phyloP scores from a whole-genome alignment of 2,888 invertebrate species.

The Agonopterix subpropinquella region DNA sequence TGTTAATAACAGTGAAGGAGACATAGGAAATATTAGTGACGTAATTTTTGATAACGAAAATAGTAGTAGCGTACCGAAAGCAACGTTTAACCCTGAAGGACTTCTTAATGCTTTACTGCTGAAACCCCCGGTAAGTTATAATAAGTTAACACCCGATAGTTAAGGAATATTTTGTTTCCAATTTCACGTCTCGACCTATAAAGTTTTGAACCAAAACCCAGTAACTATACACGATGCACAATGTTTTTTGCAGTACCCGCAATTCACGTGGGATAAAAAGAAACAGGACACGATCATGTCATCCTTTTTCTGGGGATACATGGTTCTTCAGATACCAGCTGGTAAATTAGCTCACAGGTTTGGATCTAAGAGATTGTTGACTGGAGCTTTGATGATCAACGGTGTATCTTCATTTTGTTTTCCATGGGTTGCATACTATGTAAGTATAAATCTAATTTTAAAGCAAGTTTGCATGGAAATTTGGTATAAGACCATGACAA shows the following conservation, averaged over 20 bases:
- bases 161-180: neutral
- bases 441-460: slow-evolving; percentile 24
- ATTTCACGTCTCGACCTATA: neutral
- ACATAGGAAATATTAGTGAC: neutral
- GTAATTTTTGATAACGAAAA: neutral
- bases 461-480: no score
- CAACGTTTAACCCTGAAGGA: slow-evolving; percentile 21
- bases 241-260: slow-evolving; percentile 42
- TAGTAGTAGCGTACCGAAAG: neutral
- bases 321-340: slow-evolving; percentile 81
- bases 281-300: slow-evolving; percentile 65
- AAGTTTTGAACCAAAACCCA: neutral
- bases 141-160: neutral
- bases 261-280: slow-evolving; percentile 73
- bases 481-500: no score
- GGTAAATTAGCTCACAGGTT: slow-evolving; percentile 82
- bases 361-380: slow-evolving; percentile 80
- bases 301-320: slow-evolving; percentile 80
- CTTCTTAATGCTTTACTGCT: slow-evolving; percentile 35
- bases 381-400: slow-evolving; percentile 74
- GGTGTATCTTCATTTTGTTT: slow-evolving; percentile 79
- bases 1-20: neutral
- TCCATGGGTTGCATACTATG: slow-evolving; percentile 79
- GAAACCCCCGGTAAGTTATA: slow-evolving; percentile 39
- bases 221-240: neutral